Conservation (phyloP, 2,797 vertebrate genomes). For the Lutjanus argentimaculatus region DNA sequence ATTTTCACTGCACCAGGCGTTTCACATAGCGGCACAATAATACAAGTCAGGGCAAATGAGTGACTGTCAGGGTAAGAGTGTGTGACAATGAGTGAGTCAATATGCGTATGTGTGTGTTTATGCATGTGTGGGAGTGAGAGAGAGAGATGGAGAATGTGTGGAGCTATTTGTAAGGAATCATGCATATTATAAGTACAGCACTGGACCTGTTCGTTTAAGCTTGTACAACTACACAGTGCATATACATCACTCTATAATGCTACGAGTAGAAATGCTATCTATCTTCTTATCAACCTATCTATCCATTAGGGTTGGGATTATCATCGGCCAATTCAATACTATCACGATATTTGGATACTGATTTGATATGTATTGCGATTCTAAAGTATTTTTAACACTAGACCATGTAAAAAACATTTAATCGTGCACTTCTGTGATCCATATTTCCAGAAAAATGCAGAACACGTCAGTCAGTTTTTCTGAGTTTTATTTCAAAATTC, state of each 20-base stretch:
- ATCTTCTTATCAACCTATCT: not conserved
- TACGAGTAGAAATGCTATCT: not conserved
- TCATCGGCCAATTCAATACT: too few relatives aligned
- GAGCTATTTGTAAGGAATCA: constrained; percentile 13
- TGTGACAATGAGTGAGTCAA: constrained; percentile 42
- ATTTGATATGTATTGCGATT: too few relatives aligned
- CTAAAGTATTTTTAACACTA: too few relatives aligned
- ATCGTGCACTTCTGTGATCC: too few relatives aligned
- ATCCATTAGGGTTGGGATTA: not conserved
- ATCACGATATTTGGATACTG: too few relatives aligned
- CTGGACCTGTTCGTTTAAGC: not conserved
- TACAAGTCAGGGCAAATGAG: constrained; percentile 52
- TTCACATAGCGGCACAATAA: constrained; percentile 58
- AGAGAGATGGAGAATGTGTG: not conserved
- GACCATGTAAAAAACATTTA: too few relatives aligned
- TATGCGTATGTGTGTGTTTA: constrained; percentile 13
- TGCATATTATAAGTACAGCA: not conserved
- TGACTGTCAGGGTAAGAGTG: constrained; percentile 27
- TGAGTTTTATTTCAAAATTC: too few relatives aligned
- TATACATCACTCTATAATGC: not conserved
- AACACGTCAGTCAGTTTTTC: too few relatives aligned
- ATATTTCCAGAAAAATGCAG: too few relatives aligned
- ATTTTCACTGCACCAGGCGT: constrained; percentile 47
- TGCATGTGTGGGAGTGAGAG: not conserved
- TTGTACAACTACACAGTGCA: not conserved